A percentile compares a stretch with the other conserved stretches of the same genome.
Conservation (phyloP, 2,888 invertebrate species). For the Stegophylla sp. region DNA sequence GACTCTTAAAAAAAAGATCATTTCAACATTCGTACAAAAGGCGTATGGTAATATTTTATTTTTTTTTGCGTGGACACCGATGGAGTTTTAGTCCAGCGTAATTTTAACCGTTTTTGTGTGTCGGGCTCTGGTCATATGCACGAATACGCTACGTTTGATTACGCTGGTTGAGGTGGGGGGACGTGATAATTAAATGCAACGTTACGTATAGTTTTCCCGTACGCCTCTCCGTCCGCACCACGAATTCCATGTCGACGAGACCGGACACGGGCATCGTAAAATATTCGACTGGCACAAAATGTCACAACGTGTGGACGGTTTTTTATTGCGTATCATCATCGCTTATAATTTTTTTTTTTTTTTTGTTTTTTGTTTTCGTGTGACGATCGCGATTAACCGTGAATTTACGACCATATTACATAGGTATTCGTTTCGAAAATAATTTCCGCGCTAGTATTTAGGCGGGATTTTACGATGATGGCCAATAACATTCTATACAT, state of each 20-base stretch:
- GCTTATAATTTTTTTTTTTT: too few species aligned
- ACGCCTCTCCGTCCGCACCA: neutral
- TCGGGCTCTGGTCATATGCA: too few species aligned
- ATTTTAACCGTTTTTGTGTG: too few species aligned
- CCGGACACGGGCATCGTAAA: slow-evolving; percentile 25
- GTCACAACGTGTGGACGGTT: slow-evolving; percentile 26
- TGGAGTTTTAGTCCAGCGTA: too few species aligned
- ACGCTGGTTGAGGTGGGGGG: too few species aligned
- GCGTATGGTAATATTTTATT: too few species aligned
- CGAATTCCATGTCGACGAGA: neutral
- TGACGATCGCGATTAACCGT: slow-evolving; percentile 8
- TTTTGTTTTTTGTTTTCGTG: neutral
- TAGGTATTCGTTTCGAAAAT: slow-evolving; percentile 37
- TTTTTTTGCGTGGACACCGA: too few species aligned
- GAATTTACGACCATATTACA: slow-evolving; percentile 14
- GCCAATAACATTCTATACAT: neutral
- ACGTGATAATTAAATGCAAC: neutral
- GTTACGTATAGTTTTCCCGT: neutral
- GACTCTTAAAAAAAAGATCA: too few species aligned
- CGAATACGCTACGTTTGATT: neutral
- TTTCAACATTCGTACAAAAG: too few species aligned
- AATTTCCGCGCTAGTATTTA: slow-evolving; percentile 19
- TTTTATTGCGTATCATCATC: neutral
- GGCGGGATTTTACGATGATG: neutral
- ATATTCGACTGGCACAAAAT: neutral